These are phyloP conservation scores for Orchesella cincta DNA, from an alignment of 1,140 invertebrate genomes.

Conservation along the genomic window DNA sequence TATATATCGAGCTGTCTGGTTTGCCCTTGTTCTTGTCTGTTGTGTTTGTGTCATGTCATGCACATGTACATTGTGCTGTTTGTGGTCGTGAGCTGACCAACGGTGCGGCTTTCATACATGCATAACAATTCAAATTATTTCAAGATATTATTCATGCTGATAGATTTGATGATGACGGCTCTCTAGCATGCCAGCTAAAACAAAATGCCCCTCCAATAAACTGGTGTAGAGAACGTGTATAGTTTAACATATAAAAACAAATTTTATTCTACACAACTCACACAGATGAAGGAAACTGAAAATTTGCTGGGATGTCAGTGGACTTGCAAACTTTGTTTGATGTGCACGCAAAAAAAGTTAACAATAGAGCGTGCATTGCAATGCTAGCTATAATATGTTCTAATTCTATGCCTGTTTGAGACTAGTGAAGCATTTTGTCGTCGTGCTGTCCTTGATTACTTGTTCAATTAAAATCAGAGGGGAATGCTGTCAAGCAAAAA, in stretches of 20 bases:
- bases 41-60: slow-evolving; percentile 13
- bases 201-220: not conserved
- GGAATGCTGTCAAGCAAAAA: not conserved
- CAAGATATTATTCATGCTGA: not conserved
- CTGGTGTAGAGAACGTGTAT: not conserved
- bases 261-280: not conserved
- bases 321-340: not conserved
- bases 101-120: not conserved
- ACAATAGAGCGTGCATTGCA: not conserved
- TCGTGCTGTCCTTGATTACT: slow-evolving; percentile 4
- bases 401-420: no score
- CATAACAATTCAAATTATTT: slow-evolving; percentile 9
- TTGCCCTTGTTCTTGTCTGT: slow-evolving; percentile 13
- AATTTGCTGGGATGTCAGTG: no score
- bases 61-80: not conserved
- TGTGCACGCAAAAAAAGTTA: not conserved
- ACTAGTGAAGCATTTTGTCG: not conserved
- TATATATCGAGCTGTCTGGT: slow-evolving; percentile 2
- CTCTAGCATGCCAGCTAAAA: not conserved
- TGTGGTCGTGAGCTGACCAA: slow-evolving; percentile 3
- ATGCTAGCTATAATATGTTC: no score
- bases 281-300: not conserved
- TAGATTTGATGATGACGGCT: not conserved
- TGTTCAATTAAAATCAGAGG: slow-evolving; percentile 8
- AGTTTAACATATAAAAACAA: not conserved